phyloP scores from a whole-genome alignment of 2,113 vertebrate species.

The Urocolius indicus region DNA sequence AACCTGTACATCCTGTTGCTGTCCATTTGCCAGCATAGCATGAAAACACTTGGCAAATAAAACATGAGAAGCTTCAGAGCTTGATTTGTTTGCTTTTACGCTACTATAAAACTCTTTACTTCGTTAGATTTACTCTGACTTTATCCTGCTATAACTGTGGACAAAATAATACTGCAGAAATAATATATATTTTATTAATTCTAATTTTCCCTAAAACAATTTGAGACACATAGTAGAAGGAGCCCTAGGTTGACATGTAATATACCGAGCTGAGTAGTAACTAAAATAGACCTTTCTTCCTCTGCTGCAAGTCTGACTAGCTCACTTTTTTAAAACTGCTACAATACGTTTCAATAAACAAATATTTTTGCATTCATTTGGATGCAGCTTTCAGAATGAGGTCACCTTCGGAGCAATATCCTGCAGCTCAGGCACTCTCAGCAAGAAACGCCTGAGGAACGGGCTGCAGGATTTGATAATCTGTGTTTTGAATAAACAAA shows the following conservation, averaged over 20 bases:
- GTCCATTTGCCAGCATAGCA: slow-evolving; percentile 21
- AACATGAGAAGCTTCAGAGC: slow-evolving; percentile 11
- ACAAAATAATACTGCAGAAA: background rate
- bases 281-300: slow-evolving; percentile 15
- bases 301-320: background rate
- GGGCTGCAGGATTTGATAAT: background rate
- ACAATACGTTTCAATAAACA: slow-evolving; percentile 42
- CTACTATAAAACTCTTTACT: background rate
- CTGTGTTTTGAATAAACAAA: slow-evolving; percentile 42
- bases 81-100: background rate
- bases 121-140: background rate
- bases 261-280: slow-evolving; percentile 5
- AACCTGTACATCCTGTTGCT: slow-evolving; percentile 44
- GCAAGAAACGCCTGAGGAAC: background rate
- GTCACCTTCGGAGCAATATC: background rate
- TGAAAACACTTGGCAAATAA: slow-evolving; percentile 53
- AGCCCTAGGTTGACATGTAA: background rate
- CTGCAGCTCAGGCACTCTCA: slow-evolving; percentile 25
- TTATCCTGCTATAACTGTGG: background rate
- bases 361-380: slow-evolving; percentile 41
- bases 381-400: slow-evolving; percentile 33
- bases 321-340: slow-evolving; percentile 18
- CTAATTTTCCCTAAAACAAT: background rate
- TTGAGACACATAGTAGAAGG: background rate
- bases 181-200: slow-evolving; percentile 14